Evolutionary conservation across 2,113 vertebrate species (phyloP).

Genomic region (Rattus rattus): DNA sequence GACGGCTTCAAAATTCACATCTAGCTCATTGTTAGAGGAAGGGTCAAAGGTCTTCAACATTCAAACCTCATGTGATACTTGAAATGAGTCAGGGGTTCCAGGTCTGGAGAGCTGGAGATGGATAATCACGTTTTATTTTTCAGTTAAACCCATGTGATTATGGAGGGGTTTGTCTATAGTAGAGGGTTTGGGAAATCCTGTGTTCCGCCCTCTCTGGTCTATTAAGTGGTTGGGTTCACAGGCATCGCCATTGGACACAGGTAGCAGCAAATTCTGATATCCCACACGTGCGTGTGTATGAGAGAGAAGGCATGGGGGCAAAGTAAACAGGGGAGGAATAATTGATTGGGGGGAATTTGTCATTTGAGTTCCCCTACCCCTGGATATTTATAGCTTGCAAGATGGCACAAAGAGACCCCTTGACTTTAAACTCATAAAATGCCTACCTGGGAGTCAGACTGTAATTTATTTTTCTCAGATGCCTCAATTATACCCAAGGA

Average conservation of each 20-base stretch:
- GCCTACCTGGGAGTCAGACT: slow-evolving; percentile 68
- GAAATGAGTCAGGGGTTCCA: fast-evolving
- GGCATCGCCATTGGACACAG: fast-evolving
- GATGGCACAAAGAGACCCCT: slow-evolving; percentile 70
- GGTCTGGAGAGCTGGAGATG: neutral
- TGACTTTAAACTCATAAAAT: slow-evolving; percentile 78
- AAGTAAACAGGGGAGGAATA: neutral
- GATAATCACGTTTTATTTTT: fast-evolving
- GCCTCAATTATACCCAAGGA: slow-evolving; percentile 85
- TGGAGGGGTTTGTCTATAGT: fast-evolving
- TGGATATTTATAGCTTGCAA: slow-evolving; percentile 69
- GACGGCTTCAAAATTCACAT: neutral
- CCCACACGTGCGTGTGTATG: neutral
- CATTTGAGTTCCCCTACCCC: slow-evolving; percentile 49
- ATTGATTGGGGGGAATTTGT: slow-evolving; percentile 41
- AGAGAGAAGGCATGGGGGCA: neutral
- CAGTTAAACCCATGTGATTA: fast-evolving
- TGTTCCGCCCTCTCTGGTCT: fast-evolving
- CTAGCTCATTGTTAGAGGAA: neutral
- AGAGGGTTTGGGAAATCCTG: neutral
- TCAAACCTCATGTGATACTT: neutral
- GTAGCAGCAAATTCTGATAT: neutral
- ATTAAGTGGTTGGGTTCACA: neutral
- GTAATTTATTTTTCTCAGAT: slow-evolving; percentile 78
- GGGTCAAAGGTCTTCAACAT: too few species aligned